These are phyloP conservation scores for Peromyscus maniculatus DNA, from an alignment of 2,113 vertebrate species.

Conservation along the genomic window DNA sequence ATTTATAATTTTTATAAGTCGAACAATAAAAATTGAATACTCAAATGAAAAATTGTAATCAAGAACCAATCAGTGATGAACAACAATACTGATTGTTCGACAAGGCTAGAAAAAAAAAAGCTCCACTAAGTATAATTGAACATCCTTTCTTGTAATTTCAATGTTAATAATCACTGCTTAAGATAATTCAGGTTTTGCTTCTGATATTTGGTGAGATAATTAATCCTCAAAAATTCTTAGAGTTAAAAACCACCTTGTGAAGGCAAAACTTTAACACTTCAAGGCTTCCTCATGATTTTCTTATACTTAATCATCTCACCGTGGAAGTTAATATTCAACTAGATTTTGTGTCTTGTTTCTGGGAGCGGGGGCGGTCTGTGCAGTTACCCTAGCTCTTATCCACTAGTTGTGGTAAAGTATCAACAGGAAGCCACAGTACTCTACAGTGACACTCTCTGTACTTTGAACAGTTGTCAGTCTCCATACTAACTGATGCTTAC, in stretches of 20 bases:
- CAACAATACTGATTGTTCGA: neutral
- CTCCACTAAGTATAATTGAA: neutral
- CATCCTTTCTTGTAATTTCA: slow-evolving; percentile 30
- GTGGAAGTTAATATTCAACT: neutral
- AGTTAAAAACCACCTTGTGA: slow-evolving; percentile 14
- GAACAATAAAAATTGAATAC: neutral
- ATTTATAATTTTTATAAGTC: slow-evolving; percentile 24
- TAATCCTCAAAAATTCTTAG: slow-evolving; percentile 35
- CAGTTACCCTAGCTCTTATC: neutral
- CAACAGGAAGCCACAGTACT: neutral
- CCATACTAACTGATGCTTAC: neutral
- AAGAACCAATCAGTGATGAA: slow-evolving; percentile 1
- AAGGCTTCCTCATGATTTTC: neutral
- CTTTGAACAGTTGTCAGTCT: neutral
- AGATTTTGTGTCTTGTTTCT: neutral
- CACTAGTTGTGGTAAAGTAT: neutral
- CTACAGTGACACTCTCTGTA: neutral
- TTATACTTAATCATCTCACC: slow-evolving; percentile 39
- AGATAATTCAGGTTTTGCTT: slow-evolving; percentile 64
- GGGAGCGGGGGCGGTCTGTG: too few species aligned
- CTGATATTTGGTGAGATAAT: slow-evolving; percentile 48
- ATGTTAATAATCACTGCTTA: slow-evolving; percentile 49
- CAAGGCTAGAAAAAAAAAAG: neutral
- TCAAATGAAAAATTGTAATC: slow-evolving; percentile 23
- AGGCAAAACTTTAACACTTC: neutral